Evolutionary conservation across 2,113 vertebrate genomes (phyloP).

Genomic region (Hydrolagus affinis): DNA sequence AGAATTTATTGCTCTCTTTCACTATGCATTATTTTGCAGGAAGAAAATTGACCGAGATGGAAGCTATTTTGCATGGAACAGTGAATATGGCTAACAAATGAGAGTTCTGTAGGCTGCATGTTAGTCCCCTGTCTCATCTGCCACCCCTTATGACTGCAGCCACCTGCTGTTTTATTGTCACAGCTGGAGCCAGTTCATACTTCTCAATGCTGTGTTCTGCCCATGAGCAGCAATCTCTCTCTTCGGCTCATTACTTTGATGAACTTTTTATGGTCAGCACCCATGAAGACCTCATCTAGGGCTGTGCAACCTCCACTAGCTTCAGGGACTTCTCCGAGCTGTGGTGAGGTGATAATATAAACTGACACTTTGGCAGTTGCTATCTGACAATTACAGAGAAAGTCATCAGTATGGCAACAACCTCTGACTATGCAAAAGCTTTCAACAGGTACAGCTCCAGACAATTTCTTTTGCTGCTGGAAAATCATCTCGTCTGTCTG

Average conservation of each 20-base stretch:
- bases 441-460: slow-evolving; percentile 55
- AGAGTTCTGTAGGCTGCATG: slow-evolving; percentile 70
- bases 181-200: slow-evolving; percentile 90
- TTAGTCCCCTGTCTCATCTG: slow-evolving; percentile 83
- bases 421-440: slow-evolving; percentile 50
- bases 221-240: slow-evolving; percentile 68
- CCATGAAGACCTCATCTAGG: slow-evolving; percentile 87
- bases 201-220: slow-evolving; percentile 81
- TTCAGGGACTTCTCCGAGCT: slow-evolving; percentile 58
- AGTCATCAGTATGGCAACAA: slow-evolving; percentile 40
- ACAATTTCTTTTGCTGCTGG: neutral
- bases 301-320: slow-evolving; percentile 56
- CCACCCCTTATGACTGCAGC: slow-evolving; percentile 94
- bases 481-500: neutral
- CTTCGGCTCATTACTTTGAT: slow-evolving; percentile 97
- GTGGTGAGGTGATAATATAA: slow-evolving; percentile 47
- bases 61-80: slow-evolving; percentile 83
- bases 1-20: slow-evolving; percentile 49
- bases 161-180: slow-evolving; percentile 99
- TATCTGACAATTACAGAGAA: slow-evolving; percentile 45
- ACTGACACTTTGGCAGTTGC: slow-evolving; percentile 46
- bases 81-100: slow-evolving; percentile 79
- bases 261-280: slow-evolving; percentile 98
- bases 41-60: slow-evolving; percentile 72
- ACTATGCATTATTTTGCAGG: slow-evolving; percentile 59